Evolutionary conservation across 1,140 invertebrate species (phyloP).

Genomic region (Plectus sambesii): DNA sequence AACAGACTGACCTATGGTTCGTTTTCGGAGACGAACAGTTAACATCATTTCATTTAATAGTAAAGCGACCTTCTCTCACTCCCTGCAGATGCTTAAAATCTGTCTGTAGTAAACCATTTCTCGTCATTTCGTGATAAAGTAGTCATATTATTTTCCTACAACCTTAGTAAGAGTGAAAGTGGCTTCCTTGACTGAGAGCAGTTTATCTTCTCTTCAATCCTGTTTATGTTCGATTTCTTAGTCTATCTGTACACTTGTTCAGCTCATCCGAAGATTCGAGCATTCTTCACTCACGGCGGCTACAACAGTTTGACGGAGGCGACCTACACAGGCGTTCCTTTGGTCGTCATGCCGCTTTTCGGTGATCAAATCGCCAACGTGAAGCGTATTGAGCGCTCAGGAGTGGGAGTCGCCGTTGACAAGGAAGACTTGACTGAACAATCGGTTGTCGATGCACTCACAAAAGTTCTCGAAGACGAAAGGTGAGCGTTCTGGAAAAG

Average conservation of each 20-base stretch:
- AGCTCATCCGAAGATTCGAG: conserved; percentile 41
- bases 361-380: conserved; percentile 26
- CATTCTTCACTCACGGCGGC: conserved; percentile 69
- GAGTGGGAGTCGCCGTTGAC: conserved; percentile 13
- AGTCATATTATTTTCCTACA: background rate
- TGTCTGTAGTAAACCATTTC: background rate
- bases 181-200: too few relatives aligned
- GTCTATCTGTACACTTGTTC: conserved; percentile 1
- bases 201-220: background rate
- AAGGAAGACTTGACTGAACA: conserved; percentile 9
- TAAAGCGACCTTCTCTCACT: background rate
- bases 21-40: too few relatives aligned
- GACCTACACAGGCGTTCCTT: conserved; percentile 64
- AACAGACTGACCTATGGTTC: too few relatives aligned
- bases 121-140: background rate
- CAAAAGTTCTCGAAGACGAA: too few relatives aligned
- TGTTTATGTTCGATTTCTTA: background rate
- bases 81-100: background rate
- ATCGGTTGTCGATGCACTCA: too few relatives aligned
- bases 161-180: background rate
- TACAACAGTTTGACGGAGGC: conserved; percentile 66
- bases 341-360: conserved; percentile 57
- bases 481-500: too few relatives aligned
- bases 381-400: conserved; percentile 1
- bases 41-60: background rate